phyloP scores from a whole-genome alignment of 2,888 invertebrate species.

The Megastigmus dorsalis region DNA sequence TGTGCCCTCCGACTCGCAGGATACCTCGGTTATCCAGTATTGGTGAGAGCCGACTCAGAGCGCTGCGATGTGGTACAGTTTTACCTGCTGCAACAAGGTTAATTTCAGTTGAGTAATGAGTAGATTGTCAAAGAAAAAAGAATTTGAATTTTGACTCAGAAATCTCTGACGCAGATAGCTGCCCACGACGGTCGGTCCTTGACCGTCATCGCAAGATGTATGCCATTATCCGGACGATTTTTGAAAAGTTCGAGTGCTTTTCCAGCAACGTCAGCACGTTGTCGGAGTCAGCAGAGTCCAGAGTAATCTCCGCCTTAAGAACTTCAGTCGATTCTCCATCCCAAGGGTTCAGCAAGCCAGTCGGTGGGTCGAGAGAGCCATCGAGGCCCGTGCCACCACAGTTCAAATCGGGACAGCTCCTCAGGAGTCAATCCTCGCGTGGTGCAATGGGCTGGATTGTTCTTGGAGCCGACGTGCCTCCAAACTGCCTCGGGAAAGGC shows the following conservation, averaged over 20 bases:
- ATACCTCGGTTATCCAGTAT: too few species aligned
- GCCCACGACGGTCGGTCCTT: too few species aligned
- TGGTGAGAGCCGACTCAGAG: too few species aligned
- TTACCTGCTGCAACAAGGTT: too few species aligned
- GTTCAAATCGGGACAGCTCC: background rate
- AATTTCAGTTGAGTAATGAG: too few species aligned
- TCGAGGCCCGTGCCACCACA: conserved; percentile 8
- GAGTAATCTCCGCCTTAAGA: too few species aligned
- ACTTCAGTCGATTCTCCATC: background rate
- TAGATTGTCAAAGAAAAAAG: too few species aligned
- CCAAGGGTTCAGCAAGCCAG: background rate
- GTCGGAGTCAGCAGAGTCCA: background rate
- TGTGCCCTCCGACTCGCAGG: background rate
- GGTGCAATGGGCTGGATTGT: conserved; percentile 4
- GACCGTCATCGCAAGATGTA: background rate
- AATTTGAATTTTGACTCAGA: too few species aligned
- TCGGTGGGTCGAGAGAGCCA: background rate
- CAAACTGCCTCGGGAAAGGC: background rate
- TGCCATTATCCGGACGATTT: background rate
- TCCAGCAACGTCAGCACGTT: background rate
- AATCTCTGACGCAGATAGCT: too few species aligned
- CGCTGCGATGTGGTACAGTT: too few species aligned
- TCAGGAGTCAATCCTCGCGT: background rate
- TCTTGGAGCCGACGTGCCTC: background rate
- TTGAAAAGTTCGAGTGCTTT: background rate